A percentile compares a stretch with the other conserved stretches of the same genome.
Evolutionary conservation across 2,888 invertebrate genomes (phyloP).

Genomic region (Hyles lineata): DNA sequence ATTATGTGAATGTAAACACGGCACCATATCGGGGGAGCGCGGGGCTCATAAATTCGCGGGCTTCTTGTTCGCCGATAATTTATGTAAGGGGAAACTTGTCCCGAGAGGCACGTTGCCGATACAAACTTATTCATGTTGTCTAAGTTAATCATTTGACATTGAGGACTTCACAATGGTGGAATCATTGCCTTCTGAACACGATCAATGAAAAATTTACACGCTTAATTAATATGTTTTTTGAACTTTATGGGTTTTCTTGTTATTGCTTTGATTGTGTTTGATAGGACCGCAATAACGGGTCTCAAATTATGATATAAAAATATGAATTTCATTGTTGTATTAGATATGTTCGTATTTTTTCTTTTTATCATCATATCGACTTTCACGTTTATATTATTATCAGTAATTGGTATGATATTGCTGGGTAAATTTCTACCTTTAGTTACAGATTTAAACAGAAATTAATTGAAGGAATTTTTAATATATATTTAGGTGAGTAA

Average conservation of each 20-base stretch:
- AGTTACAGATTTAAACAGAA: too few species aligned
- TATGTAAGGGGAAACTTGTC: conserved; percentile 59
- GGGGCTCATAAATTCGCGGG: conserved; percentile 59
- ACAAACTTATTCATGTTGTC: conserved; percentile 61
- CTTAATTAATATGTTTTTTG: not conserved
- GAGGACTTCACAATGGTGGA: conserved; percentile 50
- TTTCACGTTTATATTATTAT: too few species aligned
- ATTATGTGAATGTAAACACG: conserved; percentile 59
- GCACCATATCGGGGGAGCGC: conserved; percentile 46
- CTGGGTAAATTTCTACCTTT: too few species aligned
- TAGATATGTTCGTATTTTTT: too few species aligned
- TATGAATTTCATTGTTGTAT: too few species aligned
- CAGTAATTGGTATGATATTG: too few species aligned
- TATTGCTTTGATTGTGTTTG: too few species aligned
- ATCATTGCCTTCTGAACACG: conserved; percentile 2
- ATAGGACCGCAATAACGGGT: too few species aligned
- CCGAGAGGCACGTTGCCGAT: conserved; percentile 44
- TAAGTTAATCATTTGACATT: conserved; percentile 63
- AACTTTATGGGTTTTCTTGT: not conserved
- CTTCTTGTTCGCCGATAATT: conserved; percentile 64
- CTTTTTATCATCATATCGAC: too few species aligned
- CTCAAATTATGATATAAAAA: too few species aligned
- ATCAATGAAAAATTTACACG: not conserved
- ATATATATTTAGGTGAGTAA: too few species aligned
- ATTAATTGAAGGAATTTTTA: too few species aligned